Base-by-base conservation (phyloP, 2,113 vertebrate genomes). In the Malaclemys terrapin region DNA sequence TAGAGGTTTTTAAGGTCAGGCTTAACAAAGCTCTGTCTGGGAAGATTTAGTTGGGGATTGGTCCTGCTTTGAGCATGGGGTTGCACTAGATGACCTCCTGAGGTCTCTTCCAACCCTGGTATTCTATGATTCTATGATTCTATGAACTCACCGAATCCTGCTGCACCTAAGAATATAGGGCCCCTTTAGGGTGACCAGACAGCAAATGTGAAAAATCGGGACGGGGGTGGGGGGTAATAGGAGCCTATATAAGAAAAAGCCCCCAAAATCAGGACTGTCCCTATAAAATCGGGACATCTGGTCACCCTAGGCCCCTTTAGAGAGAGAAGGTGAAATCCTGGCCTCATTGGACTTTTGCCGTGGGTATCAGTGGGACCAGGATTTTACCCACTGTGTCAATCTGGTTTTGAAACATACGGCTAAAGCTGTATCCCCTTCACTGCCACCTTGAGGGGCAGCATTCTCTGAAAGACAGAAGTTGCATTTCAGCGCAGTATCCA, bases 81-180 rank as follows among this genome's bases (percentile, higher is more conserved):
- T 50, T 50, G 50, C 13, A 50, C 50, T 50, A 50, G 50, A 50
- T 50, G 50, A 50, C 50, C 50, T 50, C 13, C 50, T 50, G 13
- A 50, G 13, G 50, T 50, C 50, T 14, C 50, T 50, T 50, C 13
- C 50, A 16, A 50, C 50, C 50, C 50, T 50, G 50, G 14, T 50
- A 50, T 50, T 50, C 50, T 50, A 50, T 50, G 50, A 50, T 50
- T 50, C 50, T 50, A 50, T 50, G 50, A 50, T 50, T 50, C 50
- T 50, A 50, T 50, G 50, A 50, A n/a, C 22, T 12, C 5, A 53
- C 29, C n/a, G 17, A 69, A 84, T 53, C 53, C 47, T 12, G 82
- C 0, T 0, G 54, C 52, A 82, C 10, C 89, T 89, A 81, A 85
- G 65, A 79, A 53, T 31, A 78, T 45, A 2, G 17, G 17, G 75